Base-by-base conservation (phyloP, 2,888 invertebrate species). In the Synanthedon andrenaeformis region DNA sequence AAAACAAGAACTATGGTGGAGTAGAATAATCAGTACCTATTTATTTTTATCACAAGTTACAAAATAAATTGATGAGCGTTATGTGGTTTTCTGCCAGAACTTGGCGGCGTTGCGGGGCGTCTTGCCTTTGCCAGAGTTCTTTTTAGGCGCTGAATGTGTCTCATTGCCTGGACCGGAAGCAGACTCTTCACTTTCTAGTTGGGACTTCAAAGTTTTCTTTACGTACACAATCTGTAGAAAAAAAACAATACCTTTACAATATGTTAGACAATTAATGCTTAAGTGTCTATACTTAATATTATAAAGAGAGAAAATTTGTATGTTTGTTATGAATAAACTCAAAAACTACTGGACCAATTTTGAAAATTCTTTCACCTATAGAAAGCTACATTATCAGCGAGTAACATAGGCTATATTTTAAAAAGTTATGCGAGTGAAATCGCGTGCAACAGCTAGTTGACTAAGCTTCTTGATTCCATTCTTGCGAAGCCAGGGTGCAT, bases 151-250 rank as follows among this genome's bases (percentile, higher is more conserved):
- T 1, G 82, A 82, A 61, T 84, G 87, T 0, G 77, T 74, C 55
- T 85, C 87, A 19, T 81, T 78, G 51, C 83, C 77, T 54, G 93
- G 95, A 4, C 92, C 92, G 17, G 94, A 91, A 75, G 95, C 94
- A 13, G 93, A 92, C 69, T 97, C 96, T 62, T 96, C 96, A n/a
- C 91, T 92, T 64, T 96, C 96, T 62, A 91, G 90, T 68, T 95
- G 96, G 23, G 92, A 91, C 76, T 96, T 96, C 42, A 97, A 82
- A 1, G 94, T 93, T 82, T 96, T 97, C 85, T 96, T 97, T 65
- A 97, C 93, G 76, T 93, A 94, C 11, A 91, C 73, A 62, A 96
- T 93, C 96, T 97, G 82, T 28, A 69, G 70, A 55, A 42, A 54
- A 58, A 56, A 12, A 23, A 4, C 4, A 23, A 28, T 8, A 28